These are phyloP conservation scores for Malthinus flaveolus DNA, from an alignment of 2,888 invertebrate species.

Conservation along the genomic window DNA sequence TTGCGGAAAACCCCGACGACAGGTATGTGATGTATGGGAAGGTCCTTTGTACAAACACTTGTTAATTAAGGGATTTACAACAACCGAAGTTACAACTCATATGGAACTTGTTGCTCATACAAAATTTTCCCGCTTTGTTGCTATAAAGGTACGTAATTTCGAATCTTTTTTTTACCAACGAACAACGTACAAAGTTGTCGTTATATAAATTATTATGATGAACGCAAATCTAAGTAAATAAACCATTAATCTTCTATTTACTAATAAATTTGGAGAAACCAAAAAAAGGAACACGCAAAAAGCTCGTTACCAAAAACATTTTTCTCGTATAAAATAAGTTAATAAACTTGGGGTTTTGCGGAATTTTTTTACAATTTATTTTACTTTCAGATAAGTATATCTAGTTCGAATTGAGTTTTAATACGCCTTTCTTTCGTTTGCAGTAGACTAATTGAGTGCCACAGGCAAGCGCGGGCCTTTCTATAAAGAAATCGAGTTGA, in stretches of 20 bases:
- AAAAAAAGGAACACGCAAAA: conserved; percentile 1
- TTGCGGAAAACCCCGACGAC: background rate
- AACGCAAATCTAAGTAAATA: conserved; percentile 5
- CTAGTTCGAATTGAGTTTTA: background rate
- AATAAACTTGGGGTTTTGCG: too few species aligned
- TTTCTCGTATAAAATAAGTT: too few species aligned
- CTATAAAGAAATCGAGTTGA: too few species aligned
- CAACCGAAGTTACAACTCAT: conserved; percentile 25
- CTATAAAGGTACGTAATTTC: too few species aligned
- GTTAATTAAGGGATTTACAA: conserved; percentile 40
- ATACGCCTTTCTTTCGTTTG: too few species aligned
- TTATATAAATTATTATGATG: conserved; percentile 3
- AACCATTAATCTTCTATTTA: conserved; percentile 4
- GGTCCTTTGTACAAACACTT: conserved; percentile 39
- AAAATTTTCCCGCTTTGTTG: background rate
- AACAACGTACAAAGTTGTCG: conserved; percentile 2
- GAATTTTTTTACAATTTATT: background rate
- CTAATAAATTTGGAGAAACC: conserved; percentile 1
- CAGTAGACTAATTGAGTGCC: too few species aligned
- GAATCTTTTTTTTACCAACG: background rate
- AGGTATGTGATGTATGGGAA: conserved; percentile 32
- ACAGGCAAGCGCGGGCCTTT: too few species aligned
- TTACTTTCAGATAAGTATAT: background rate
- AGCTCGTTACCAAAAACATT: background rate
- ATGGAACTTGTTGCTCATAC: conserved; percentile 31